Evolutionary conservation across 2,797 vertebrate species (phyloP).

Genomic region (Vultur gryphus): DNA sequence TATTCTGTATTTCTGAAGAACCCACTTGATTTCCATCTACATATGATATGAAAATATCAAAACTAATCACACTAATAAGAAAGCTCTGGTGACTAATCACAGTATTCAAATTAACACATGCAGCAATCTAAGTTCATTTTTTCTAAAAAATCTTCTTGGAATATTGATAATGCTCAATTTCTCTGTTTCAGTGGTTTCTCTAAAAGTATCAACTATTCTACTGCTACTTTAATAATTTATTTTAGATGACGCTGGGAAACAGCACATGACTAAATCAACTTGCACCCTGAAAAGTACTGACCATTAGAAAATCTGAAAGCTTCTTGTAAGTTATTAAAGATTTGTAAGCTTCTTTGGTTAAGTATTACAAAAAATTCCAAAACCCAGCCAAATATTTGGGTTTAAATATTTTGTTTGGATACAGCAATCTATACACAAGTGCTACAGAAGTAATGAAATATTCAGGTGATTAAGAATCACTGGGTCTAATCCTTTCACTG

Average conservation of each 20-base stretch:
- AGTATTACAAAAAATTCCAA: background rate
- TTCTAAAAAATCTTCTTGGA: background rate
- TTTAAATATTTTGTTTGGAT: background rate
- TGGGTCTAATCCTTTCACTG: background rate
- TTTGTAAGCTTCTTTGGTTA: background rate
- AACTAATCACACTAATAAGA: background rate
- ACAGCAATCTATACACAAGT: background rate
- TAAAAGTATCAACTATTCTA: background rate
- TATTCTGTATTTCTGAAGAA: background rate
- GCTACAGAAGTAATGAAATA: background rate
- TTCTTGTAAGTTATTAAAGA: background rate
- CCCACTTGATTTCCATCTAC: background rate
- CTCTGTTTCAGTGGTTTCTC: background rate
- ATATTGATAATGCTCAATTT: background rate
- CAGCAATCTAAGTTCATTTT: background rate
- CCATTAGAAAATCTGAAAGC: background rate
- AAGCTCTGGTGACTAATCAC: background rate
- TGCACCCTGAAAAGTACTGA: background rate
- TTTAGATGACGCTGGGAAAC: background rate
- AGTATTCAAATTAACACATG: background rate
- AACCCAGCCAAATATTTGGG: background rate
- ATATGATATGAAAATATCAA: background rate
- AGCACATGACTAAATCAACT: background rate
- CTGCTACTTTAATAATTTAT: background rate
- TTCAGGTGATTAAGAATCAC: background rate